Percentiles rank a stretch among this genome's conserved stretches.
Conservation (phyloP, 2,797 vertebrate species). For the Microctenopoma steveboyesi region DNA sequence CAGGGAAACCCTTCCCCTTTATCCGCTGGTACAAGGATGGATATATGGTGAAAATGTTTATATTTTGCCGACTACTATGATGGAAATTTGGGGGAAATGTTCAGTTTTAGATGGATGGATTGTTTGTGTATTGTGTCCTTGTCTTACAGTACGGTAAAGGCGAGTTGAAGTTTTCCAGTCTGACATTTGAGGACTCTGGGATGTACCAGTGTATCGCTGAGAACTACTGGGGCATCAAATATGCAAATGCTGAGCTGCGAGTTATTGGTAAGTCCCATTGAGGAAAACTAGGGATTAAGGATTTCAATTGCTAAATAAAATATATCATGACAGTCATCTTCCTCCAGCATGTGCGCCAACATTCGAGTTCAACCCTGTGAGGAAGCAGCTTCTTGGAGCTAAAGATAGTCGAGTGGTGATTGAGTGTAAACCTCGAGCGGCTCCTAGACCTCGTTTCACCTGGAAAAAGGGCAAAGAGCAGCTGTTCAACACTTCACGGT, state of each 20-base stretch:
- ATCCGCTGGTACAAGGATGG: constrained; percentile 98
- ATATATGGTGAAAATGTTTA: constrained; percentile 82
- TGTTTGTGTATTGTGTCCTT: constrained; percentile 11
- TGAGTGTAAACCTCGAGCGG: constrained; percentile 95
- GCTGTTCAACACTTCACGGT: constrained; percentile 93
- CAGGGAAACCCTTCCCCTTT: constrained; percentile 92
- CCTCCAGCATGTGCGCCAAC: constrained; percentile 90
- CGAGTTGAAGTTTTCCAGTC: constrained; percentile 90
- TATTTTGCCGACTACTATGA: not conserved
- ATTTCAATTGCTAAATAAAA: accelerated
- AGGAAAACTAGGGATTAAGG: not conserved
- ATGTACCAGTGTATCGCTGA: constrained; percentile 99
- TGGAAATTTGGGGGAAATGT: not conserved
- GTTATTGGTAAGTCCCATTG: constrained; percentile 86
- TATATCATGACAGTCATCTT: constrained; percentile 1
- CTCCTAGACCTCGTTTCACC: constrained; percentile 90
- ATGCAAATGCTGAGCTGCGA: constrained; percentile 95
- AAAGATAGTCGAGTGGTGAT: constrained; percentile 92
- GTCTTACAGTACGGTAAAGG: constrained; percentile 90
- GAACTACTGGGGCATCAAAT: constrained; percentile 92
- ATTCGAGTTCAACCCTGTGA: constrained; percentile 95
- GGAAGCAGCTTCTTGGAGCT: constrained; percentile 92
- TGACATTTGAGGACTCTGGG: constrained; percentile 92
- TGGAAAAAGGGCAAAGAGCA: constrained; percentile 96
- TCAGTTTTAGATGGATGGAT: not conserved